A percentile compares a stretch with the other conserved stretches of the same genome.
Conservation (phyloP, 2,888 invertebrate genomes). For the Drosophila ustulata region DNA sequence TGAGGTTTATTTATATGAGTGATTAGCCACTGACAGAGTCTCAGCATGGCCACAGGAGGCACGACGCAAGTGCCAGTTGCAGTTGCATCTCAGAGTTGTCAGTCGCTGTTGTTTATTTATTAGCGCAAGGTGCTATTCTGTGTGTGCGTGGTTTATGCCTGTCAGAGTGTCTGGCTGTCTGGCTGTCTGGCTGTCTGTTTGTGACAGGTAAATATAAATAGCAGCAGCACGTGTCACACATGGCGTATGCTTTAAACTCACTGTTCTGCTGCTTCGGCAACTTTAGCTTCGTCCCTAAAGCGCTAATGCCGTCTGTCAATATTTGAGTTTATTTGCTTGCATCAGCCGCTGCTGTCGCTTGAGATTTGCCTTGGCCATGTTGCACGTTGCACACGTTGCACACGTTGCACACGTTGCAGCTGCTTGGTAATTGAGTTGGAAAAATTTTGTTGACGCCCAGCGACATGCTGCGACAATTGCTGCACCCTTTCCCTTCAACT, state of each 20-base stretch:
- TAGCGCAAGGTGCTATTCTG: conserved; percentile 63
- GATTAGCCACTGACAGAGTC: conserved; percentile 66
- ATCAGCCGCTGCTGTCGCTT: conserved; percentile 60
- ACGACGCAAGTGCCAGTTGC: conserved; percentile 10
- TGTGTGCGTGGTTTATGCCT: conserved; percentile 29
- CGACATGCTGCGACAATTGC: conserved; percentile 77
- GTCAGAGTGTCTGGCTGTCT: conserved; percentile 42
- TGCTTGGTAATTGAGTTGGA: conserved; percentile 77
- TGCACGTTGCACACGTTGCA: conserved; percentile 74
- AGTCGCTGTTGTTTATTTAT: conserved; percentile 71
- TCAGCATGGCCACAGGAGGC: background rate
- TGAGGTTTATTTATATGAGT: conserved; percentile 74
- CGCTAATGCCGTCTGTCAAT: conserved; percentile 61
- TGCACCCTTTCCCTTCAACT: background rate
- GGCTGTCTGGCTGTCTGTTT: conserved; percentile 65
- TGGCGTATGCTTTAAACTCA: conserved; percentile 22
- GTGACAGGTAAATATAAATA: conserved; percentile 71
- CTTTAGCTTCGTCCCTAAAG: background rate
- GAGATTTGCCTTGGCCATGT: conserved; percentile 64
- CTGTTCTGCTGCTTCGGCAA: background rate
- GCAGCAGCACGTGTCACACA: conserved; percentile 50
- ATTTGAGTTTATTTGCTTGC: conserved; percentile 61
- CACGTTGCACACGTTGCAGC: conserved; percentile 75
- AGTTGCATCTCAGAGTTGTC: conserved; percentile 28
- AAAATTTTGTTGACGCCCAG: conserved; percentile 77